Percentiles rank a stretch among this genome's conserved stretches.
These are phyloP conservation scores for Lasioglossum malachurum DNA, from an alignment of 2,888 invertebrate species.

Conservation along the genomic window DNA sequence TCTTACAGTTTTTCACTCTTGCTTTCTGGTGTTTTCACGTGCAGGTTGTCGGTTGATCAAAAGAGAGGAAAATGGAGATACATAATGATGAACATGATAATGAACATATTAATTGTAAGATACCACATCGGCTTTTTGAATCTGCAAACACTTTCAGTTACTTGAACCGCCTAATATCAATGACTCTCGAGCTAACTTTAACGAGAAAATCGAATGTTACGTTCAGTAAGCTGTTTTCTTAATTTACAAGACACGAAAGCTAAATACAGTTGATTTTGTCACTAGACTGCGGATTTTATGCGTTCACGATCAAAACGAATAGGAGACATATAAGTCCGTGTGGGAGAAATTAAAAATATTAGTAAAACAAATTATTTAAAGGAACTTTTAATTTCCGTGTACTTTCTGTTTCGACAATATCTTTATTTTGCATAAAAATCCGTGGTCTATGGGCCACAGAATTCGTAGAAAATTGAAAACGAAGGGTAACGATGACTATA, in stretches of 20 bases:
- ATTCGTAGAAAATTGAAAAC: neutral
- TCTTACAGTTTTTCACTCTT: neutral
- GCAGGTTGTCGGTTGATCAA: neutral
- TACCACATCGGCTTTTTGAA: neutral
- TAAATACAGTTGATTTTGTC: neutral
- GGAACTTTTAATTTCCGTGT: no score
- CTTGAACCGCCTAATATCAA: neutral
- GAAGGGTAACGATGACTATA: neutral
- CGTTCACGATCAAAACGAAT: neutral
- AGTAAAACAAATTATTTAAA: no score
- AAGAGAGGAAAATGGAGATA: neutral
- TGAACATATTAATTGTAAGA: neutral
- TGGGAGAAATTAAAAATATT: neutral
- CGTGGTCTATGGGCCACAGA: neutral
- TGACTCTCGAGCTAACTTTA: neutral
- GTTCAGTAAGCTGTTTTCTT: neutral
- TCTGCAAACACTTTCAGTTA: neutral
- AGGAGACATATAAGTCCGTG: neutral
- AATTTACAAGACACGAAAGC: neutral
- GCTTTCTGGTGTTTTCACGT: neutral
- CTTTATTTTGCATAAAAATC: neutral
- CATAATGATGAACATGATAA: neutral
- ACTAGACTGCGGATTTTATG: conserved; percentile 1
- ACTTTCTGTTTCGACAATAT: neutral
- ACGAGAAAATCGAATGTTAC: neutral